These are phyloP conservation scores for Synodontis membranacea DNA, from an alignment of 2,113 vertebrate genomes.

Conservation along the genomic window DNA sequence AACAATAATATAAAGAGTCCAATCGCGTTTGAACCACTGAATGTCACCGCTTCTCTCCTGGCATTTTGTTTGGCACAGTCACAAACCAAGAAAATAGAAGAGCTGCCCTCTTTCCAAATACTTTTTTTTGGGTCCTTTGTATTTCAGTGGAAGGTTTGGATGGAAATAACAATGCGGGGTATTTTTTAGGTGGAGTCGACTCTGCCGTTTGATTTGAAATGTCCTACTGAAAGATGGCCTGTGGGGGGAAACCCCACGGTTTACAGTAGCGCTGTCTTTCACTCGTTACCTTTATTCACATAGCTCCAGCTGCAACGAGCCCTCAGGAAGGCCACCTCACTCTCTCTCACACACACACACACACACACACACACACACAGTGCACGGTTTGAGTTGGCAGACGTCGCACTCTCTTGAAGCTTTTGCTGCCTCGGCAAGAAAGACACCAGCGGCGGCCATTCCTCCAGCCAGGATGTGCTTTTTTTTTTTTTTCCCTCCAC, in stretches of 20 bases:
- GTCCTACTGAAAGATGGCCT: constrained; percentile 76
- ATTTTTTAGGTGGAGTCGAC: constrained; percentile 67
- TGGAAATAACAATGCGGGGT: constrained; percentile 55
- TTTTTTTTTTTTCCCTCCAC: constrained; percentile 85
- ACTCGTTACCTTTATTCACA: constrained; percentile 86
- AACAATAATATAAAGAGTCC: constrained; percentile 74
- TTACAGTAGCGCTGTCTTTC: constrained; percentile 90
- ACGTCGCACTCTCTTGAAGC: constrained; percentile 80
- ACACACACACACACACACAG: constrained; percentile 76
- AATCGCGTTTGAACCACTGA: constrained; percentile 72
- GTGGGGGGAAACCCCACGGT: constrained; percentile 63
- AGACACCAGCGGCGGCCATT: constrained; percentile 75
- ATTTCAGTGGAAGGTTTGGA: constrained; percentile 67
- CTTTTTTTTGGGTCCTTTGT: constrained; percentile 60
- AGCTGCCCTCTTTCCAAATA: constrained; percentile 58
- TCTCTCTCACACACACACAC: constrained; percentile 72
- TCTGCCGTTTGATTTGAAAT: constrained; percentile 77
- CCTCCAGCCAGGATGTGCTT: constrained; percentile 89
- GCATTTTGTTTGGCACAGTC: constrained; percentile 70
- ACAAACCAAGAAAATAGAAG: constrained; percentile 48
- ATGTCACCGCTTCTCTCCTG: constrained; percentile 68
- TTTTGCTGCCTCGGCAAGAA: constrained; percentile 97
- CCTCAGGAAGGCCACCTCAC: constrained; percentile 89
- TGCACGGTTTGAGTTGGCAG: constrained; percentile 84
- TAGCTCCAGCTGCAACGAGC: constrained; percentile 88